A percentile compares a stretch with the other conserved stretches of the same genome.
phyloP scores from a whole-genome alignment of 35 echinoderm and acorn worm species.

The Apostichopus parvimensis region DNA sequence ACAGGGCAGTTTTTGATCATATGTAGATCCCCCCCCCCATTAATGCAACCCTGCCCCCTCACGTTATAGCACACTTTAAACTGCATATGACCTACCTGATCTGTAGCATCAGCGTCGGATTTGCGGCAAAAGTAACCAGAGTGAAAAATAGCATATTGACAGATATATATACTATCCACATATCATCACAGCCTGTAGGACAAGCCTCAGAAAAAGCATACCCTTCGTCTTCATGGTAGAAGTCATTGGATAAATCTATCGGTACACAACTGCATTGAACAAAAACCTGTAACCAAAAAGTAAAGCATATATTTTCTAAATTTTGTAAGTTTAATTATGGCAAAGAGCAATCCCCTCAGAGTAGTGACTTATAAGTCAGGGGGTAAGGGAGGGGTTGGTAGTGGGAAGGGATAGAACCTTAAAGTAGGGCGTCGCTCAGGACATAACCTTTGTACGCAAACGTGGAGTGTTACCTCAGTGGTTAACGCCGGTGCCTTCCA shows the following conservation, averaged over 20 bases:
- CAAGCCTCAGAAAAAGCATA: constrained; percentile 26
- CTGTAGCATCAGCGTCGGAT: constrained; percentile 46
- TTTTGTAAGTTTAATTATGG: not conserved
- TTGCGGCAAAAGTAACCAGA: constrained; percentile 33
- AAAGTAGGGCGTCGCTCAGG: too few species aligned
- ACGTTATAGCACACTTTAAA: too few species aligned
- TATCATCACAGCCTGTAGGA: constrained; percentile 32
- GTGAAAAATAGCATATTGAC: constrained; percentile 47
- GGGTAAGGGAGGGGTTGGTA: too few species aligned
- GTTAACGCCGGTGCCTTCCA: too few species aligned
- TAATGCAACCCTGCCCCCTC: too few species aligned
- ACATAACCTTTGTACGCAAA: too few species aligned
- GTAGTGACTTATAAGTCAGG: too few species aligned
- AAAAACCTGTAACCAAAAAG: constrained; percentile 26
- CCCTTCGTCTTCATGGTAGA: constrained; percentile 18
- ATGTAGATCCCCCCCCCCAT: too few species aligned
- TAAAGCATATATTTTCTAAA: not conserved
- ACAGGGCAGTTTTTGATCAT: too few species aligned
- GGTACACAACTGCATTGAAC: constrained; percentile 44
- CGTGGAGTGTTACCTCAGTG: too few species aligned
- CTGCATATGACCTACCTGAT: constrained; percentile 20
- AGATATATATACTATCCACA: constrained; percentile 47
- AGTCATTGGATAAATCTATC: constrained; percentile 11
- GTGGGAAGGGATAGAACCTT: too few species aligned
- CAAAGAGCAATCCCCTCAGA: not conserved